These are phyloP conservation scores for Xanthorhoe designata DNA, from an alignment of 2,888 invertebrate genomes.

Conservation along the genomic window DNA sequence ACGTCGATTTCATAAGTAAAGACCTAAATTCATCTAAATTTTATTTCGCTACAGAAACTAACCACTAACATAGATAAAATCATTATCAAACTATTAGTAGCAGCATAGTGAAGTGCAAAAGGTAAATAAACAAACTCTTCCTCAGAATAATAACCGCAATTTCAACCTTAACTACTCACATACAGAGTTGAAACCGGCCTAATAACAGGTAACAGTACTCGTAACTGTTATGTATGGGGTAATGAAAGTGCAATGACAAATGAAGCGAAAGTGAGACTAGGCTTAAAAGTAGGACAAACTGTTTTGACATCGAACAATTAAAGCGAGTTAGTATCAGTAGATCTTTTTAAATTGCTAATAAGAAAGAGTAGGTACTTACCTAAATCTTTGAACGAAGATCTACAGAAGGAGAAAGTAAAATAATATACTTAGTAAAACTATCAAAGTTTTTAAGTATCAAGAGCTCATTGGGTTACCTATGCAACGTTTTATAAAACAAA, in stretches of 20 bases:
- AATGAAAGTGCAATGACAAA: constrained; percentile 61
- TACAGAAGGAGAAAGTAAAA: constrained; percentile 5
- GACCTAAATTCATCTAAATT: no score
- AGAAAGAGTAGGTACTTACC: constrained; percentile 8
- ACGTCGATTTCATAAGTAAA: no score
- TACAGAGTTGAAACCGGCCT: constrained; percentile 25
- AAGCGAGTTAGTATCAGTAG: constrained; percentile 21
- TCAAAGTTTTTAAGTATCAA: no score
- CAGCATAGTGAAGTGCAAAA: constrained; percentile 8
- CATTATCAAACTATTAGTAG: not conserved
- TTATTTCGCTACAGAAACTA: not conserved
- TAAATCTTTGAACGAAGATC: not conserved
- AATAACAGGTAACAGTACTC: constrained; percentile 22
- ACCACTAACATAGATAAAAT: not conserved
- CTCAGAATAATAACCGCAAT: not conserved
- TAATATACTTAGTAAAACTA: no score
- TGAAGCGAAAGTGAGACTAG: constrained; percentile 55
- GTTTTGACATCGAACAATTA: constrained; percentile 37
- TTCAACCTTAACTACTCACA: constrained; percentile 3
- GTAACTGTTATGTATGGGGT: constrained; percentile 46
- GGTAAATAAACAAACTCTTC: constrained; percentile 23
- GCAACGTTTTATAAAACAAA: not conserved
- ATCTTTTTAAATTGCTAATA: constrained; percentile 37
- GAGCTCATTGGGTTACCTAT: no score
- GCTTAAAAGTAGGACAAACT: constrained; percentile 49